Evolutionary conservation across 1,140 invertebrate genomes (phyloP), one percentile per base, ranked within the genome.

Genomic region (Drosophila malerkotliana): DNA sequence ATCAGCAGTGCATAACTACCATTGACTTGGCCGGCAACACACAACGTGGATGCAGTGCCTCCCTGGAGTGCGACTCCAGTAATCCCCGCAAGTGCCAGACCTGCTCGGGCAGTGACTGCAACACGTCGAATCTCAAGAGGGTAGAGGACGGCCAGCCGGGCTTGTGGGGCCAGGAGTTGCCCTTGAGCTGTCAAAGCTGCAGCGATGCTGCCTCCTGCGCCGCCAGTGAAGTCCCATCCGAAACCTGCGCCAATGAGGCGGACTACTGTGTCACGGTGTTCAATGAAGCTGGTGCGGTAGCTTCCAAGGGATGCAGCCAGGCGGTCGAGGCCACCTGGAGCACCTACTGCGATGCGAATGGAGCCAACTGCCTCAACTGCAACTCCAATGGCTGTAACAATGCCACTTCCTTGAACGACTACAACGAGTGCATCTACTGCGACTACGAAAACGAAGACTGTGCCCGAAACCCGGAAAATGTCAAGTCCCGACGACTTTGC

Each of bases 221-320:
- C 0, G 15, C 58, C 59, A 15, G 28, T 3, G 34, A 26, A 1
- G 3, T 69, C 0, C 26, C 52, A 18, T 30, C 24, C 6, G 7
- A 28, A 1, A 14, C 28, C 12, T 91, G 90, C 30, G n/a, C 62
- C 9, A 56, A 26, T 34, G 30, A 48, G 1, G 24, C 30, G 2
- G 90, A 91, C 7, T 90, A 91, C n/a, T 91, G 90, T 32, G 73
- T 91, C 53, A 91, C 90, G 0, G 76, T 91, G 0, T 91, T 91
- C n/a, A 56, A 77, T 54, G 60, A 28, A 0, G 24, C 26, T 0
- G 90, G 83, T 0, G 18, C 32, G 6, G 82, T 91, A 1, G 12
- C 55, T 0, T 51, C 60, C 5, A 84, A 84, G 18, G 90, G 90
- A 9, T 91, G 90, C 34, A 91, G 90, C 37, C 28, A 58, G 15